Conservation (phyloP, 2,888 invertebrate species). For the Elysia crispata region DNA sequence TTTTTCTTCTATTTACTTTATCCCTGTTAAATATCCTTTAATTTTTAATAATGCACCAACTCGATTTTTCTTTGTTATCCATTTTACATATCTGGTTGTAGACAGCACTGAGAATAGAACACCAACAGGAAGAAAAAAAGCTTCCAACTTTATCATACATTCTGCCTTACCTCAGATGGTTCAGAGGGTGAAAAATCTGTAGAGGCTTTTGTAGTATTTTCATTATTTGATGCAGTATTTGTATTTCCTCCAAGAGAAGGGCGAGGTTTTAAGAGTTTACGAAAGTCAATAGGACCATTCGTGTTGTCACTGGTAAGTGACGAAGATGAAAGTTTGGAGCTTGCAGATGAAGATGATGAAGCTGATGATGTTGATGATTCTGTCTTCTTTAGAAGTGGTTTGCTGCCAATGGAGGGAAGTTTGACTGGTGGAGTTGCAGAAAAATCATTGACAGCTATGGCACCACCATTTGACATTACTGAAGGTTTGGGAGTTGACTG, state of each 20-base stretch:
- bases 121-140: too few species aligned
- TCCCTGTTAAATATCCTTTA: too few species aligned
- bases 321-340: neutral
- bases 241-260: neutral
- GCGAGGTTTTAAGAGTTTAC: neutral
- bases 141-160: too few species aligned
- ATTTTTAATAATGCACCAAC: too few species aligned
- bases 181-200: neutral
- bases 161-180: neutral
- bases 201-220: too few species aligned
- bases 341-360: neutral
- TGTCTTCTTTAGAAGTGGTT: neutral
- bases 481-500: neutral
- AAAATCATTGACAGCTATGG: neutral
- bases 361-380: neutral
- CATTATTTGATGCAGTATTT: too few species aligned
- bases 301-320: slow-evolving; percentile 16
- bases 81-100: too few species aligned
- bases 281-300: slow-evolving; percentile 15
- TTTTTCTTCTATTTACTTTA: too few species aligned
- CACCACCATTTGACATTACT: neutral
- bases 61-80: too few species aligned
- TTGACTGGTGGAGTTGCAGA: neutral
- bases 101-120: too few species aligned
- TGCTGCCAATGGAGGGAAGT: slow-evolving; percentile 22